phyloP scores from a whole-genome alignment of 1,140 invertebrate species.

The Zaprionus nigranus region DNA sequence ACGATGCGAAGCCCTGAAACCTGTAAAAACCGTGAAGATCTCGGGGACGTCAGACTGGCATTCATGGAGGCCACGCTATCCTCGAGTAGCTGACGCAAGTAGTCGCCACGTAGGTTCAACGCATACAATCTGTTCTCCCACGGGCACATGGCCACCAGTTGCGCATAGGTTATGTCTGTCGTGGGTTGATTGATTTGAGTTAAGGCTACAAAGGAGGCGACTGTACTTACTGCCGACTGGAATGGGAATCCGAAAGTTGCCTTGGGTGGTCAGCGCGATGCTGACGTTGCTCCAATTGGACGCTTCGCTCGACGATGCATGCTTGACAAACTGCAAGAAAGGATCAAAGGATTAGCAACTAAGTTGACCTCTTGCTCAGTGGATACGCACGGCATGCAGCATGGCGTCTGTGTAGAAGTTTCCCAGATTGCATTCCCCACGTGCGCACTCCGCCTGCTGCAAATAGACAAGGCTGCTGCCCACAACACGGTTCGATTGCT shows the following conservation, averaged over 20 bases:
- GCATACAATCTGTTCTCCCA: constrained; percentile 90
- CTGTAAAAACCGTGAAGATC: constrained; percentile 86
- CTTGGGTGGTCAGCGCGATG: constrained; percentile 63
- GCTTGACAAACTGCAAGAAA: constrained; percentile 54
- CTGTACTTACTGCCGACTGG: constrained; percentile 56
- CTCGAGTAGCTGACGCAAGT: constrained; percentile 87
- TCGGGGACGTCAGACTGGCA: constrained; percentile 63
- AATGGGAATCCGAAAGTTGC: constrained; percentile 67
- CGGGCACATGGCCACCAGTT: constrained; percentile 88
- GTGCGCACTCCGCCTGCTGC: constrained; percentile 86
- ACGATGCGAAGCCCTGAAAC: constrained; percentile 85
- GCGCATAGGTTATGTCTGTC: constrained; percentile 88
- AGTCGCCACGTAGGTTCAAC: constrained; percentile 87
- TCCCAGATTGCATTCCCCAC: constrained; percentile 90
- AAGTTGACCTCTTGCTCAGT: no score
- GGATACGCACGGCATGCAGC: constrained; percentile 85
- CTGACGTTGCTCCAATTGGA: constrained; percentile 65
- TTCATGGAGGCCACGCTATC: constrained; percentile 85
- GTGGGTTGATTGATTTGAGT: constrained; percentile 24
- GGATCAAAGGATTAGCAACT: background rate
- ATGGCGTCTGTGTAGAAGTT: constrained; percentile 90
- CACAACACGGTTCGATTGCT: constrained; percentile 85
- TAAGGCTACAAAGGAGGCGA: no score
- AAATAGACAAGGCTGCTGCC: constrained; percentile 86
- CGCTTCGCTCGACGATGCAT: background rate